Evolutionary conservation across 2,113 vertebrate species (phyloP).

Genomic region (Nasalis larvatus): DNA sequence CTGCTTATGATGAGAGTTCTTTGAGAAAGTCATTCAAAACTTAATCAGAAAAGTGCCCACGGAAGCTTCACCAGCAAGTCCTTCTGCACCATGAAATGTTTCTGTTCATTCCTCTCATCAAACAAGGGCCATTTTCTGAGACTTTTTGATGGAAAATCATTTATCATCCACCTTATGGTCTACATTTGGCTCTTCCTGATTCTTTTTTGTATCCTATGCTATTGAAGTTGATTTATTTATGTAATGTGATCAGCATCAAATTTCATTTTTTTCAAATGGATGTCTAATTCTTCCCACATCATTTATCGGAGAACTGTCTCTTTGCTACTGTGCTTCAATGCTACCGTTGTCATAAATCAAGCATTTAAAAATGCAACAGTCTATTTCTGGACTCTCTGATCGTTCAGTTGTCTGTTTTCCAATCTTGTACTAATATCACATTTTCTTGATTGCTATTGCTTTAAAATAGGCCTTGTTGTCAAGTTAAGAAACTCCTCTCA

Average conservation of each 20-base stretch:
- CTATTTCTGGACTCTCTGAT: not conserved
- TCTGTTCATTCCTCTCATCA: not conserved
- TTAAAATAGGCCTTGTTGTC: not conserved
- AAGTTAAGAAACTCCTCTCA: not conserved
- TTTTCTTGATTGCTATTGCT: not conserved
- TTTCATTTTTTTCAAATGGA: not conserved
- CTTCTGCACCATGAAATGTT: not conserved
- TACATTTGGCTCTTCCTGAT: not conserved
- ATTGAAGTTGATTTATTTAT: not conserved
- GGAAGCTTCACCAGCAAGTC: not conserved
- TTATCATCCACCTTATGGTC: not conserved
- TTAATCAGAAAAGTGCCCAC: not conserved
- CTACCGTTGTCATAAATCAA: not conserved
- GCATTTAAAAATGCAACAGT: not conserved
- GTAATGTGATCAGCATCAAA: not conserved
- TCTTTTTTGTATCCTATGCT: not conserved
- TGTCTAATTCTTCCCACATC: not conserved
- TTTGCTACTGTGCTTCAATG: not conserved
- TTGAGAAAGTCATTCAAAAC: not conserved
- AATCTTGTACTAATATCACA: not conserved
- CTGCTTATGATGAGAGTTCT: not conserved
- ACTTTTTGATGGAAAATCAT: not conserved
- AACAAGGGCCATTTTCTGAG: not conserved
- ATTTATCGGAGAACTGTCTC: not conserved
- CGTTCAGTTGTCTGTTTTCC: not conserved